These are phyloP conservation scores for Drosophila mauritiana DNA, from an alignment of 1,140 invertebrate species.

Conservation along the genomic window DNA sequence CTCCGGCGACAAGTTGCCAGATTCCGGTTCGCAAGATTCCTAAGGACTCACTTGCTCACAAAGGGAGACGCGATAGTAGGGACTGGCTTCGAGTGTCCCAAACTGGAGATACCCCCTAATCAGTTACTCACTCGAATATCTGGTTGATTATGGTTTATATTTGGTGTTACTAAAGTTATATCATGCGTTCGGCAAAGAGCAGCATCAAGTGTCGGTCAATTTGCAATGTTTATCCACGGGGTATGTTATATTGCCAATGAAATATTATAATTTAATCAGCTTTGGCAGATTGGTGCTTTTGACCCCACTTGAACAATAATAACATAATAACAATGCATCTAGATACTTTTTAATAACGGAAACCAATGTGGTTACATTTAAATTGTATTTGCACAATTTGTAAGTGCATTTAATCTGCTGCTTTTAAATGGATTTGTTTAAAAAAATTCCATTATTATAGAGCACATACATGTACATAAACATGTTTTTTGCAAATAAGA, in stretches of 20 bases:
- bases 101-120: background rate
- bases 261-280: background rate
- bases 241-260: too few species aligned
- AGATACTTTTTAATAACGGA: background rate
- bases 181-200: too few species aligned
- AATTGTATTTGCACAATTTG: background rate
- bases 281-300: background rate
- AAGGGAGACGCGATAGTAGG: background rate
- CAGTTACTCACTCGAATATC: background rate
- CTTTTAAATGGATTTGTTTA: background rate
- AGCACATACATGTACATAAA: too few species aligned
- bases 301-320: too few species aligned
- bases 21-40: background rate
- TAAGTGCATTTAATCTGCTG: background rate
- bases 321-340: background rate
- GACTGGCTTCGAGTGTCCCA: background rate
- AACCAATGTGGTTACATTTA: background rate
- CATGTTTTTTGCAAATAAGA: background rate
- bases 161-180: too few species aligned
- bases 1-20: slow-evolving; percentile 9
- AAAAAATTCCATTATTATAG: background rate
- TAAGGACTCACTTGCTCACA: background rate
- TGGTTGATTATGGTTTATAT: too few species aligned
- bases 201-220: too few species aligned
- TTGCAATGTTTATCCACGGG: too few species aligned